These are phyloP conservation scores for Diogma glabrata DNA, from an alignment of 2,888 invertebrate species.

Conservation along the genomic window DNA sequence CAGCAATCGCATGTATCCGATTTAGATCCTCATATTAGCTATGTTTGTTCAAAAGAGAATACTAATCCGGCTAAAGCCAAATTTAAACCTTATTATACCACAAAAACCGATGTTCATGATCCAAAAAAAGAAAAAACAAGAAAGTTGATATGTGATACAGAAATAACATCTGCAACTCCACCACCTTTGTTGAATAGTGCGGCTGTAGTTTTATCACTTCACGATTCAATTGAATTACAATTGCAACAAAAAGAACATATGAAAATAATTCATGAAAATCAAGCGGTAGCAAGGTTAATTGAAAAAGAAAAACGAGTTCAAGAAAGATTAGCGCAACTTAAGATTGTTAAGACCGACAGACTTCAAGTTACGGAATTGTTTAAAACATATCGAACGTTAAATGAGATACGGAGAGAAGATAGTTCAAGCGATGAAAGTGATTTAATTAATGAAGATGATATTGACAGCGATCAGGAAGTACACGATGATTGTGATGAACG, in stretches of 20 bases:
- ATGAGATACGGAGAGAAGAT: not conserved
- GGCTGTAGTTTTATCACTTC: constrained; percentile 6
- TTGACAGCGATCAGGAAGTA: constrained; percentile 3
- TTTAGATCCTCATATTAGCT: no score
- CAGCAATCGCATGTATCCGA: no score
- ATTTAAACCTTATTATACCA: constrained; percentile 11
- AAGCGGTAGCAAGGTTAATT: constrained; percentile 6
- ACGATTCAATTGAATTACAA: constrained; percentile 12
- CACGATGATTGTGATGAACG: constrained; percentile 8
- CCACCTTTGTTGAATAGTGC: constrained; percentile 7
- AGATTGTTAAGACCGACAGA: constrained; percentile 1
- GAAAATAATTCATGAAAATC: constrained; percentile 8
- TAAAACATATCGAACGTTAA: constrained; percentile 8
- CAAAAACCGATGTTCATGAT: constrained; percentile 12
- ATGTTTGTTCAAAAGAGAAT: no score
- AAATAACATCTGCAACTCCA: constrained; percentile 14
- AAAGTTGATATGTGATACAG: constrained; percentile 4
- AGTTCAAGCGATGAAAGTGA: not conserved
- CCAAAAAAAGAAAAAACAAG: constrained; percentile 11
- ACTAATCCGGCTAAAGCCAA: not conserved
- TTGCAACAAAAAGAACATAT: constrained; percentile 6
- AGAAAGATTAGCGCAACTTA: constrained; percentile 3
- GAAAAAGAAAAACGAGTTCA: no score
- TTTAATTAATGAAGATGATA: not conserved
- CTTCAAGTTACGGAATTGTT: constrained; percentile 6